These are phyloP conservation scores for Syngnathus acus DNA, from an alignment of 2,797 vertebrate species.

Conservation along the genomic window DNA sequence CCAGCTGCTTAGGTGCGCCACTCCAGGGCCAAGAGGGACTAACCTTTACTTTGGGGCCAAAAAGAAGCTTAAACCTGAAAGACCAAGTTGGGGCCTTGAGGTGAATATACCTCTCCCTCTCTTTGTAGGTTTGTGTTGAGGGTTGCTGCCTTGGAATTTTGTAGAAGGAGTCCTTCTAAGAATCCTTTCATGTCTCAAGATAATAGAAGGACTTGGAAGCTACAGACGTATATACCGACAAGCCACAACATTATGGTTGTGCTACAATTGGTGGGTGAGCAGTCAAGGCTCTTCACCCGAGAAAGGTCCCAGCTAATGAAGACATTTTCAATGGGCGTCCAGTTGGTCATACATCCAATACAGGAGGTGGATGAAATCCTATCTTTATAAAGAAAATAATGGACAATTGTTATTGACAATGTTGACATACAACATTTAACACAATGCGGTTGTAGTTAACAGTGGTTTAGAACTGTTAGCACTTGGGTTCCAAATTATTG, in stretches of 20 bases:
- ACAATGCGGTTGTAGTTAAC: neutral
- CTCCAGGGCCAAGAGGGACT: slow-evolving; percentile 46
- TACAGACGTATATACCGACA: neutral
- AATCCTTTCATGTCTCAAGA: slow-evolving; percentile 31
- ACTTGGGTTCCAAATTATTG: too few relatives aligned
- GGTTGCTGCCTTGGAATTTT: slow-evolving; percentile 49
- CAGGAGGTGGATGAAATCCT: neutral
- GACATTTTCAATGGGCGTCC: neutral
- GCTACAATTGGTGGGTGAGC: neutral
- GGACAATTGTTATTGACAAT: neutral
- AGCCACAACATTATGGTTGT: neutral
- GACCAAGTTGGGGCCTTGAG: slow-evolving; percentile 54
- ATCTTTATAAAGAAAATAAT: neutral
- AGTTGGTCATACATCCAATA: neutral
- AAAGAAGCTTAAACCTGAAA: slow-evolving; percentile 59
- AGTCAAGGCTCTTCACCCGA: neutral
- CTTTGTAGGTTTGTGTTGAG: slow-evolving; percentile 45
- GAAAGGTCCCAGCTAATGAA: neutral
- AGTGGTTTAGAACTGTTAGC: neutral
- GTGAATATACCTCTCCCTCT: slow-evolving; percentile 48
- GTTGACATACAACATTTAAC: neutral
- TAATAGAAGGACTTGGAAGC: slow-evolving; percentile 26
- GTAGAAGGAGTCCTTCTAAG: slow-evolving; percentile 29
- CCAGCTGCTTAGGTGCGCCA: slow-evolving; percentile 47
- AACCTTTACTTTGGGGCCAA: slow-evolving; percentile 56